Conservation (phyloP, 2,888 invertebrate species). For the Calephelis perditalis region DNA sequence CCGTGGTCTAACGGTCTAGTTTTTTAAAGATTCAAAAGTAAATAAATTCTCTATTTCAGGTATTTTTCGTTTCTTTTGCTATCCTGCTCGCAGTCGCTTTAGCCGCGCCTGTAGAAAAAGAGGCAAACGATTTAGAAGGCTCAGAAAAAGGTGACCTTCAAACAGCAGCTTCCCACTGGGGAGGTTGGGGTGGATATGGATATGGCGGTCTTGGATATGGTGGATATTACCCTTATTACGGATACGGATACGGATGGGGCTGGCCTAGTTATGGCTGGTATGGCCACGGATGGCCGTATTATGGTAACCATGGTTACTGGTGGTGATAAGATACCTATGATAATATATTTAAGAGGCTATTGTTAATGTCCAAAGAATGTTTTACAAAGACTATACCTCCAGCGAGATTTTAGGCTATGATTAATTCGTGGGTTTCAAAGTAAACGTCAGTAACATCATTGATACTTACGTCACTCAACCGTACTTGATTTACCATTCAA, state of each 20-base stretch:
- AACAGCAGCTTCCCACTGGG: slow-evolving; percentile 62
- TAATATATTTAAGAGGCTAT: neutral
- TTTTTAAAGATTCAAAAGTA: slow-evolving; percentile 16
- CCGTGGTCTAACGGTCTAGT: too few species aligned
- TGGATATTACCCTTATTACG: slow-evolving; percentile 35
- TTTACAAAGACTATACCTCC: slow-evolving; percentile 8
- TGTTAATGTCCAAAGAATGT: slow-evolving; percentile 21
- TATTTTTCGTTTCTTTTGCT: slow-evolving; percentile 43
- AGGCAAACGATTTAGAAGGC: slow-evolving; percentile 42
- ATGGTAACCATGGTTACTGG: slow-evolving; percentile 32
- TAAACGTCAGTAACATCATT: too few species aligned
- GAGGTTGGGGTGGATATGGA: slow-evolving; percentile 44
- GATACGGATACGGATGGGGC: slow-evolving; percentile 35
- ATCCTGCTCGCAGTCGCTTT: slow-evolving; percentile 43
- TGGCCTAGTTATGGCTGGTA: slow-evolving; percentile 33
- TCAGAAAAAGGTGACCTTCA: slow-evolving; percentile 60
- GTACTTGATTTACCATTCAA: too few species aligned
- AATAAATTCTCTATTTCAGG: slow-evolving; percentile 39
- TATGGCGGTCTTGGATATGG: slow-evolving; percentile 36
- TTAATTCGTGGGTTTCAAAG: too few species aligned
- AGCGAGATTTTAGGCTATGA: slow-evolving; percentile 15
- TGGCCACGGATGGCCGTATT: slow-evolving; percentile 30
- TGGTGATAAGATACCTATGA: slow-evolving; percentile 14
- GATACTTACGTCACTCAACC: too few species aligned
- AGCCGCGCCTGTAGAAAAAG: slow-evolving; percentile 52